phyloP scores from a whole-genome alignment of 2,113 vertebrate genomes.

The Myiagra hebetior region DNA sequence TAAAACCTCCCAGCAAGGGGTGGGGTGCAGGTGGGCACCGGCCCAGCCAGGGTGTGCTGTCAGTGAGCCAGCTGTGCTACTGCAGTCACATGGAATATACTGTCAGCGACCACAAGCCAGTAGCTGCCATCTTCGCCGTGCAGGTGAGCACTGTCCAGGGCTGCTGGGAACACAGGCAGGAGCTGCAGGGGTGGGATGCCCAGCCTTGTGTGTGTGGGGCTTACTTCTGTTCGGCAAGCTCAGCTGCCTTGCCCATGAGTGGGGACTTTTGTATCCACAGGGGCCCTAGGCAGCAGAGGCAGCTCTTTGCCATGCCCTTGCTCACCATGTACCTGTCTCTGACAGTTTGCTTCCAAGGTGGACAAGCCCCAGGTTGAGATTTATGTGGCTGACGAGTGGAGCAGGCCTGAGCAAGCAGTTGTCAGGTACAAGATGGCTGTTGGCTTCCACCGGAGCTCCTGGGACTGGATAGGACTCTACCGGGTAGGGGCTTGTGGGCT shows the following conservation, averaged over 20 bases:
- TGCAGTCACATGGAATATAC: slow-evolving; percentile 94
- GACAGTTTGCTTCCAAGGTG: slow-evolving; percentile 88
- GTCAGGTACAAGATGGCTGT: slow-evolving; percentile 82
- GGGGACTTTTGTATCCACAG: not conserved
- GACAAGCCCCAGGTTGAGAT: slow-evolving; percentile 83
- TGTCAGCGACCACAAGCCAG: slow-evolving; percentile 94
- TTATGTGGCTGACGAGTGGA: slow-evolving; percentile 88
- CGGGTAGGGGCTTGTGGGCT: slow-evolving; percentile 74
- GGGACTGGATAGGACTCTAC: slow-evolving; percentile 98
- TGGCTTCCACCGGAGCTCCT: slow-evolving; percentile 89
- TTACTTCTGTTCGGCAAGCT: not conserved
- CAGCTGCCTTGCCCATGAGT: not conserved
- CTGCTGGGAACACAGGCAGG: not conserved
- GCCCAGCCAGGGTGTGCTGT: slow-evolving; percentile 75
- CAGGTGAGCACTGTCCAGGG: slow-evolving; percentile 74
- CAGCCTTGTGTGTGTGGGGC: rapidly evolving
- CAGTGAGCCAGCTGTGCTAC: slow-evolving; percentile 87
- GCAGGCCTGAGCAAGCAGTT: slow-evolving; percentile 83
- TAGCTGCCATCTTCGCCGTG: slow-evolving; percentile 87
- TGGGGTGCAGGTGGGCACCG: slow-evolving; percentile 73
- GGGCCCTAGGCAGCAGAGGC: not conserved
- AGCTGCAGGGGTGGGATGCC: not conserved
- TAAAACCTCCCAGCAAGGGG: slow-evolving; percentile 78
- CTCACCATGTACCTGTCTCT: not conserved
- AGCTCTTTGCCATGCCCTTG: not conserved